Evolutionary conservation across 2,888 invertebrate species (phyloP), one percentile per base, ranked within the genome.

Genomic region (Drosophila tripunctata): DNA sequence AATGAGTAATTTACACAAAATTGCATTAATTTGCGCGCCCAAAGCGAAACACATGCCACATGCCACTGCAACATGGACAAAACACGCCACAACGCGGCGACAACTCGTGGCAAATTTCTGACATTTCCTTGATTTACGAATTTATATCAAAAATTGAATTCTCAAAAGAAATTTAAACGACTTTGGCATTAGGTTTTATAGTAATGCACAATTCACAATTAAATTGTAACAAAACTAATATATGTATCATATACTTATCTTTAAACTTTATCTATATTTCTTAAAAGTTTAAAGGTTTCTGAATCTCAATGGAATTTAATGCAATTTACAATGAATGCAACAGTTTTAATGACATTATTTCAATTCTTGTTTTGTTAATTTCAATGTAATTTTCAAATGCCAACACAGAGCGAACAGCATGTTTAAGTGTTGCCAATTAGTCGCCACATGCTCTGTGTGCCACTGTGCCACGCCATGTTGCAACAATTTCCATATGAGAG

Each of bases 1-100:
- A 88, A 88, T 84, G 82, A 87, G 80, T 88, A 84, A 87, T 87
- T 87, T 85, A 85, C 81, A 82, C 81, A 76, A 78, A 85, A 82
- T 76, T 84, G 80, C 87, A 78, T 82, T 87, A 78, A 88, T 81
- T 78, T 81, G 78, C 58, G 78, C 78, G 76, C 63, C 71, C 67
- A 74, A 67, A 67, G 73, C 70, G 40, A 47, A 56, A 62, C 71
- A 71, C 60, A 75, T 75, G 73, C 74, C 66, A 56, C 71, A 50
- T 51, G 60, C 54, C 55, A 66, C 35, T 40, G 68, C 79, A 77
- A 75, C 81, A 86, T 24, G 14, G 14, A 17, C 35, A 35, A 33
- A 40, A 48, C 48, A 24, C 35, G 48, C 21, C 35, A 22, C 12
- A 15, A 22, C 12, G 10, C 24, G 57, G 69, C 81, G 82, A 75